Base-by-base conservation (phyloP, 2,797 vertebrate species). In the Chromobotia macracanthus region DNA sequence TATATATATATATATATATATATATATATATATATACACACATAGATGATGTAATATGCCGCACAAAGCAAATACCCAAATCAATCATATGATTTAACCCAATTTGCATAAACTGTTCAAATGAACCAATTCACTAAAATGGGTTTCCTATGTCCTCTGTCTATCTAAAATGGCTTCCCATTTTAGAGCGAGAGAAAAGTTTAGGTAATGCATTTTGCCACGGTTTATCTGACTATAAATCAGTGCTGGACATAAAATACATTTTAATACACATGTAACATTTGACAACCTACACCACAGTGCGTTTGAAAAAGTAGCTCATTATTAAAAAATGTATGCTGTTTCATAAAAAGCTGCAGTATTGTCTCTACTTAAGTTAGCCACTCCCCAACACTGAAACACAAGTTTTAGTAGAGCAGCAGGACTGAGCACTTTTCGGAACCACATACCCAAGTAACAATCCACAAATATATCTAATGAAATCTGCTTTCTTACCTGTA, bases 401-500 rank as follows among this genome's bases (percentile, higher is more conserved):
- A 70, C 11, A 16, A 10, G 25, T 0, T 18, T 60, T n/a, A 77
- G 67, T 5, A 61, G 28, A 0, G 1, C 46, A 69, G 48, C 53
- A 69, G 35, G 21, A 25, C 21, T 6, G n/a, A n/a, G n/a, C n/a
- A 18, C 13, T 63, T 38, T 50, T 77, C n/a, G 3, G 11, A 51
- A 69, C 1, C 15, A 21, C 8, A 18, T 31, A 16, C 18, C 18
- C 60, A 35, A 71, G 25, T 23, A 71, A 41, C 18, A 78, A 63
- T 71, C 19, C 31, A 63, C n/a, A 61, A 70, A 60, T n/a, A 38
- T 68, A 53, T 61, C 3, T 77, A 61, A 78, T 86, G 88, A 90
- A 89, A 88, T 38, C 19, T 18, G 75, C 65, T 78, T 78, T 84
- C 93, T 93, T 93, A 94, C 93, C 92, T 94, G 82, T 51, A 50